Percentiles rank a stretch among this genome's conserved stretches.
phyloP scores from a whole-genome alignment of 2,797 vertebrate genomes.

The Lepus oiostolus region DNA sequence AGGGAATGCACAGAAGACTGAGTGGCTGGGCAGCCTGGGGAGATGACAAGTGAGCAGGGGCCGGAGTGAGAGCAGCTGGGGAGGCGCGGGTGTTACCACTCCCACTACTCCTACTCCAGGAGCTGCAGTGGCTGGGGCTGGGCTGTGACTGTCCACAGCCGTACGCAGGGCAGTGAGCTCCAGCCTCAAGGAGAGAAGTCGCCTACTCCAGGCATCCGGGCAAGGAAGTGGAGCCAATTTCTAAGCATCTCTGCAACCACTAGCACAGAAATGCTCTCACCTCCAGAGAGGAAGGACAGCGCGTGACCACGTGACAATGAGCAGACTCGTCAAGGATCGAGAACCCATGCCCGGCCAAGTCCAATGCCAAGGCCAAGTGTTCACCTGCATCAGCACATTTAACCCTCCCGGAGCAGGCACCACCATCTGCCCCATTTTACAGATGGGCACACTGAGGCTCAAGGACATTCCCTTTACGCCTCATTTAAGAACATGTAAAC shows the following conservation, averaged over 20 bases:
- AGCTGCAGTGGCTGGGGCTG: neutral
- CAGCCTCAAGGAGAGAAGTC: neutral
- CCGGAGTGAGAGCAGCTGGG: neutral
- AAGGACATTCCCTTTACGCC: neutral
- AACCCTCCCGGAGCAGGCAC: neutral
- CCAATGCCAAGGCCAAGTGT: rapidly evolving
- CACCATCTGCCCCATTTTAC: neutral
- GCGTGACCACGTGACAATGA: neutral
- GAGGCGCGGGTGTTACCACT: neutral
- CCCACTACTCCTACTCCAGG: too few species aligned
- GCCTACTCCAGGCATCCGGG: neutral
- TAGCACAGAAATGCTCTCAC: neutral
- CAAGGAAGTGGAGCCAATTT: neutral
- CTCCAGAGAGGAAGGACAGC: neutral
- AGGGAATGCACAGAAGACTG: neutral
- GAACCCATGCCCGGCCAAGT: neutral
- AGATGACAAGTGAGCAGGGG: neutral
- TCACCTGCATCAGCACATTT: neutral
- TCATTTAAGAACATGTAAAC: neutral
- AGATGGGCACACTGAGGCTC: too few species aligned
- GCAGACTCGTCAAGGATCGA: neutral
- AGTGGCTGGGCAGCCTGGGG: neutral
- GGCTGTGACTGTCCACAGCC: neutral
- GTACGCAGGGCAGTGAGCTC: neutral
- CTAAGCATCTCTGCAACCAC: neutral